Evolutionary conservation across 2,888 invertebrate species (phyloP).

Genomic region (Campoplex capitator): DNA sequence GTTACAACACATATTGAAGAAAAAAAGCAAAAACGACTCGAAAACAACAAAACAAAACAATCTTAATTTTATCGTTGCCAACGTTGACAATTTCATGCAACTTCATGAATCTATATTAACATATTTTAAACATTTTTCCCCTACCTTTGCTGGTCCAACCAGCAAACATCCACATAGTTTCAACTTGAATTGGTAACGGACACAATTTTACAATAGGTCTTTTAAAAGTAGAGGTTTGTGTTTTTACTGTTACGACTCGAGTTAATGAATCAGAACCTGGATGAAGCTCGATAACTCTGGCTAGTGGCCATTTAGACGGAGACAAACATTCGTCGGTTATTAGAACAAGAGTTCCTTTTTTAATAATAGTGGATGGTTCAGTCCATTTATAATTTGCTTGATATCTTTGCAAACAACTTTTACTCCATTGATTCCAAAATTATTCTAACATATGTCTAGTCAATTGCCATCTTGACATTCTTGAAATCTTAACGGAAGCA

Average conservation of each 20-base stretch:
- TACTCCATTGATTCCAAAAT: not conserved
- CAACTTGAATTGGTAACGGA: not conserved
- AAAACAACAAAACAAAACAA: too few species aligned
- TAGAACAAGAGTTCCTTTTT: not conserved
- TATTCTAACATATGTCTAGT: not conserved
- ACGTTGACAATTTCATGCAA: too few species aligned
- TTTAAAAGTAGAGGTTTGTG: not conserved
- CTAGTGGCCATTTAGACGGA: not conserved
- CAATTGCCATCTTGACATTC: not conserved
- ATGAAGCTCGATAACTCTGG: not conserved
- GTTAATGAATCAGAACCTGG: not conserved
- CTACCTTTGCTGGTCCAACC: not conserved
- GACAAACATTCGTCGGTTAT: not conserved
- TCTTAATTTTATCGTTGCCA: too few species aligned
- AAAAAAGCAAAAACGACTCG: too few species aligned
- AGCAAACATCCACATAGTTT: not conserved
- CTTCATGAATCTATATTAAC: too few species aligned
- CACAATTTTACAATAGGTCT: not conserved
- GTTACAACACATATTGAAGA: too few species aligned
- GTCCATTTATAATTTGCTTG: not conserved
- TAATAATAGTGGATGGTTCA: not conserved
- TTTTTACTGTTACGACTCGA: not conserved
- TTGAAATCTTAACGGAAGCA: too few species aligned
- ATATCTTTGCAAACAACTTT: not conserved
- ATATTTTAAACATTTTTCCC: not conserved